These are phyloP conservation scores for Crocuta crocuta DNA, from an alignment of 2,113 vertebrate genomes.

Conservation along the genomic window DNA sequence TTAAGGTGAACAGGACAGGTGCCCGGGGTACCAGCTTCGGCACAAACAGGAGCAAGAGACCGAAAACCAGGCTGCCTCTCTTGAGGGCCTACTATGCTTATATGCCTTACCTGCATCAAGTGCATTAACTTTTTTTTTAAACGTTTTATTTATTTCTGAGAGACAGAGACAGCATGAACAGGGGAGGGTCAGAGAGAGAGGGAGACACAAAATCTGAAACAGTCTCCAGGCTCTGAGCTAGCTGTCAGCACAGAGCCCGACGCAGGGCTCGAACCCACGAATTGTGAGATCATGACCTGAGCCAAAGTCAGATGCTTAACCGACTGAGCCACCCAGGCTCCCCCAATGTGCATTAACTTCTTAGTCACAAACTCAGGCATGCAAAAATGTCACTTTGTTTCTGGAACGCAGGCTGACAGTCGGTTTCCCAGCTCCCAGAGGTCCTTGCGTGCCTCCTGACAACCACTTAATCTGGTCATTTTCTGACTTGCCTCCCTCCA, in stretches of 20 bases:
- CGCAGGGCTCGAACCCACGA: no score
- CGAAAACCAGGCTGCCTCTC: neutral
- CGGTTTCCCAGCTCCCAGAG: neutral
- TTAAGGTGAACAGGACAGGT: neutral
- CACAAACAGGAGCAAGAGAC: neutral
- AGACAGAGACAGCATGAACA: no score
- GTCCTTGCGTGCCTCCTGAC: rapidly evolving
- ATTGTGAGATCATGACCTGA: no score
- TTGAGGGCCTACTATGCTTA: neutral
- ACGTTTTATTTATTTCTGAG: no score
- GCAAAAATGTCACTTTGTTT: neutral
- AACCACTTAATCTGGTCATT: neutral
- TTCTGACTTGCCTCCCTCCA: neutral
- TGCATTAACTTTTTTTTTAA: neutral
- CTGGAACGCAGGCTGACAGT: neutral
- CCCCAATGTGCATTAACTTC: neutral
- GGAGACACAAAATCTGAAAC: no score
- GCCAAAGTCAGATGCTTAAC: no score
- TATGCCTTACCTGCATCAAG: neutral
- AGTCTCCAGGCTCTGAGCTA: no score
- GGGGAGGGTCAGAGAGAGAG: no score
- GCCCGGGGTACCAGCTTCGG: rapidly evolving
- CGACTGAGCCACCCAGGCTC: no score
- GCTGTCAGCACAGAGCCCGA: no score
- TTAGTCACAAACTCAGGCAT: neutral